These are phyloP conservation scores for Apodemia zela DNA, from an alignment of 2,888 invertebrate genomes.

Conservation along the genomic window DNA sequence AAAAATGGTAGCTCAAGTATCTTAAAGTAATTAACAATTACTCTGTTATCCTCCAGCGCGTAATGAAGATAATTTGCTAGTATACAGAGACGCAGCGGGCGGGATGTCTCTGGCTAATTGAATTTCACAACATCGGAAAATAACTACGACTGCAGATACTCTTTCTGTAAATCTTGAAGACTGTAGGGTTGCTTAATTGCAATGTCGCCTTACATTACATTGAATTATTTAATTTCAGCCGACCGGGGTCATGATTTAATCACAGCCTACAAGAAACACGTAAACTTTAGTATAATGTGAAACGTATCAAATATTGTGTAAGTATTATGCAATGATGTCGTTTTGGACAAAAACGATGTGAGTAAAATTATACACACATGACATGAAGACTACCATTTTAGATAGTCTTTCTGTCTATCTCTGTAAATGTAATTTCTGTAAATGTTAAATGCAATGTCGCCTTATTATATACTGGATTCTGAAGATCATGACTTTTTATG, in stretches of 20 bases:
- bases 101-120: slow-evolving; percentile 48
- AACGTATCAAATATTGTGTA: background rate
- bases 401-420: too few relatives aligned
- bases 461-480: too few relatives aligned
- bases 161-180: slow-evolving; percentile 41
- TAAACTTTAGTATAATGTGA: background rate
- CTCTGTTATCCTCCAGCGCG: slow-evolving; percentile 45
- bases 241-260: slow-evolving; percentile 15
- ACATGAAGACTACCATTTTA: too few relatives aligned
- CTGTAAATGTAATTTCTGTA: too few relatives aligned
- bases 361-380: too few relatives aligned
- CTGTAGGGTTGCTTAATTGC: slow-evolving; percentile 34
- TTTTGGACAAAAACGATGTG: too few relatives aligned
- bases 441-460: too few relatives aligned
- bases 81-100: slow-evolving; percentile 44
- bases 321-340: too few relatives aligned
- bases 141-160: slow-evolving; percentile 48
- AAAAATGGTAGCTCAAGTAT: slow-evolving; percentile 39
- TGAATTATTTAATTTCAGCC: slow-evolving; percentile 31
- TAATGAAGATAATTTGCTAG: slow-evolving; percentile 57
- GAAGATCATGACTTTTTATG: too few relatives aligned
- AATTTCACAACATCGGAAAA: slow-evolving; percentile 50
- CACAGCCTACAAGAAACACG: background rate
- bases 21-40: slow-evolving; percentile 54
- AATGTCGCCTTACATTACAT: slow-evolving; percentile 34